phyloP scores from a whole-genome alignment of 2,888 invertebrate genomes.

The Empis stercorea region DNA sequence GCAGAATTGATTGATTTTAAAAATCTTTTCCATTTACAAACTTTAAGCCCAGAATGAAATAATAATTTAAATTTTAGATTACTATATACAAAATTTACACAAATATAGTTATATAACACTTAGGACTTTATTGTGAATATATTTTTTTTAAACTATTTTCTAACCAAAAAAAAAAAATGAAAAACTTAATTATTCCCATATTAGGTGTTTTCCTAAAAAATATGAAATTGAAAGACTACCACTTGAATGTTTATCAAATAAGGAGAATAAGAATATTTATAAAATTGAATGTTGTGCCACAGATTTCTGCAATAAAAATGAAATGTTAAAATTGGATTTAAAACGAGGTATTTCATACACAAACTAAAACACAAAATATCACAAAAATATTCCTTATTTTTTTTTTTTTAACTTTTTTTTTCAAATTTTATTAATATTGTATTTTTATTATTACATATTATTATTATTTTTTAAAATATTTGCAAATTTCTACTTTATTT shows the following conservation, averaged over 20 bases:
- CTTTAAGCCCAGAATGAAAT: no score
- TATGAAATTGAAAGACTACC: slow-evolving; percentile 35
- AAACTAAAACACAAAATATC: neutral
- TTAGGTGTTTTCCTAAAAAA: slow-evolving; percentile 33
- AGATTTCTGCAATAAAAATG: slow-evolving; percentile 38
- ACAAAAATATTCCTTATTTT: neutral
- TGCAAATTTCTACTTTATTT: no score
- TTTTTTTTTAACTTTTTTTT: neutral
- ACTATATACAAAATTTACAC: no score
- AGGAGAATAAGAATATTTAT: slow-evolving; percentile 31
- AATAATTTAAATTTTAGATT: no score
- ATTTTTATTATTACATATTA: neutral
- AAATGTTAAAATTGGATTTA: slow-evolving; percentile 32
- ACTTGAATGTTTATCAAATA: slow-evolving; percentile 35
- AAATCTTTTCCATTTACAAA: no score
- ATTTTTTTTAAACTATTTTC: no score
- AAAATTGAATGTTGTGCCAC: slow-evolving; percentile 34
- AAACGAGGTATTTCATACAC: slow-evolving; percentile 26
- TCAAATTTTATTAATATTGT: neutral
- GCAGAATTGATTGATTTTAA: no score
- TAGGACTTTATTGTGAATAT: no score
- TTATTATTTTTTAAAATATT: neutral
- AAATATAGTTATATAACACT: no score
- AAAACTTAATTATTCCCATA: neutral
- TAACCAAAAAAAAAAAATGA: no score